Evolutionary conservation across 2,888 invertebrate species (phyloP), one percentile per base, ranked within the genome.

Genomic region (Diadegma fenestrale): DNA sequence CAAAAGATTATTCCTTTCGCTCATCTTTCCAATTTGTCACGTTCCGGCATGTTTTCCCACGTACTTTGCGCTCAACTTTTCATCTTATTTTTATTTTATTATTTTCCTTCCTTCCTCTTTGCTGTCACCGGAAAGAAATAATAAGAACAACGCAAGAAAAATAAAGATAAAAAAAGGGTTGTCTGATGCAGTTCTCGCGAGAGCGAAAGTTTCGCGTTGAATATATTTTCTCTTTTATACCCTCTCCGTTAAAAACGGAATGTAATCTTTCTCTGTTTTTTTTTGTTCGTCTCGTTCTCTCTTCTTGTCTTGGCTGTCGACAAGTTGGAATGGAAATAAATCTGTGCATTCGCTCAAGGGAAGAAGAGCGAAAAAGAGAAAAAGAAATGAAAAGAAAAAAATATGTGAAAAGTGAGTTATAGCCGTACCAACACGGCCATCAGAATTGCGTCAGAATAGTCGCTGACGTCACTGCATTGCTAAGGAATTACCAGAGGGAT

Each of bases 291-390:
- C 48, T 75, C 43, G 58, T 37, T 71, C 54, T n/a, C 30, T 69
- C 63, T 76, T 30, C 48, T 14, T 63, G 30, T 64, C 10, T 1
- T 37, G n/a, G 71, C 48, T 48, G 54, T 78, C 64, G 64, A 64
- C 37, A 71, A 45, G 72, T 26, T 66, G 48, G 72, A 84, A 84
- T 78, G 66, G 77, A 77, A 84, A 84, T 81, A 73, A 84, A 80
- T 77, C 61, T 43, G 80, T 41, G 54, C 76, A 48, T 37, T 71
- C 71, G 71, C 45, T 54, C 58, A 58, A 14, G 17, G 58, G 41
- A 26, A 64, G 54, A 76, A 72, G 75, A 54, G 33, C 6, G 26
- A n/a, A 37, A 64, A 48, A 43, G 72, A 54, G 19, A 64, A 22
- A 19, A 19, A 48, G 26, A 51, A 75, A 48, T 43, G 54, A 79